These are phyloP conservation scores for Pachyuromys duprasi DNA, from an alignment of 2,797 vertebrate genomes.

Conservation along the genomic window DNA sequence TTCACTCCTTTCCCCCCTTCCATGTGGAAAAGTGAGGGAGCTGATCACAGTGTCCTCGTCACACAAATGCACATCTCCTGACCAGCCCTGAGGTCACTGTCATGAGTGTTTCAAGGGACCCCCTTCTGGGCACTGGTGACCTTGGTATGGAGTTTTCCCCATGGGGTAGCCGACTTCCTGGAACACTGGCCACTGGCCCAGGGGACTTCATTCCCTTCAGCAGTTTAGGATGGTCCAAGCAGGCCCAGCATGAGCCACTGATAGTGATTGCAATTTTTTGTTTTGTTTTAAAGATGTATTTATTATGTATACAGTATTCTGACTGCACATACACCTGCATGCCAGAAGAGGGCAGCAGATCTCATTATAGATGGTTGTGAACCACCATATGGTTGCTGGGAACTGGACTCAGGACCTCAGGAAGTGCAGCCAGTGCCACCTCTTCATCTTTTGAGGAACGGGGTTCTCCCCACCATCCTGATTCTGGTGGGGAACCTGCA, in stretches of 20 bases:
- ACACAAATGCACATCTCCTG: rapidly evolving
- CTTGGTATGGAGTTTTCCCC: not conserved
- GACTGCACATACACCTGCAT: no score
- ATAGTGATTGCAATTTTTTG: no score
- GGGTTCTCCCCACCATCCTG: not conserved
- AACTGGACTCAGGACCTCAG: no score
- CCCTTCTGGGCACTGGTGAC: no score
- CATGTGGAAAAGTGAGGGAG: not conserved
- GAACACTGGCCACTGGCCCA: not conserved
- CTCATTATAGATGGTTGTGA: no score
- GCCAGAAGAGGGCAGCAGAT: no score
- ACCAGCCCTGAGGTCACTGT: not conserved
- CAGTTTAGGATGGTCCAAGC: not conserved
- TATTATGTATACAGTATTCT: no score
- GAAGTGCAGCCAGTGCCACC: no score
- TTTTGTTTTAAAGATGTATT: no score
- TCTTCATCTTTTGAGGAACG: not conserved
- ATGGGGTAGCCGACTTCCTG: not conserved
- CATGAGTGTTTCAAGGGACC: not conserved
- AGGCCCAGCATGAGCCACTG: not conserved
- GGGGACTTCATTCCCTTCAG: no score
- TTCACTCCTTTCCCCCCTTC: not conserved
- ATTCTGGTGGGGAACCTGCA: not conserved
- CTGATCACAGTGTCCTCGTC: not conserved
- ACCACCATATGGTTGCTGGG: no score